Evolutionary conservation across 2,888 invertebrate genomes (phyloP).

Genomic region (Euproctis similis): DNA sequence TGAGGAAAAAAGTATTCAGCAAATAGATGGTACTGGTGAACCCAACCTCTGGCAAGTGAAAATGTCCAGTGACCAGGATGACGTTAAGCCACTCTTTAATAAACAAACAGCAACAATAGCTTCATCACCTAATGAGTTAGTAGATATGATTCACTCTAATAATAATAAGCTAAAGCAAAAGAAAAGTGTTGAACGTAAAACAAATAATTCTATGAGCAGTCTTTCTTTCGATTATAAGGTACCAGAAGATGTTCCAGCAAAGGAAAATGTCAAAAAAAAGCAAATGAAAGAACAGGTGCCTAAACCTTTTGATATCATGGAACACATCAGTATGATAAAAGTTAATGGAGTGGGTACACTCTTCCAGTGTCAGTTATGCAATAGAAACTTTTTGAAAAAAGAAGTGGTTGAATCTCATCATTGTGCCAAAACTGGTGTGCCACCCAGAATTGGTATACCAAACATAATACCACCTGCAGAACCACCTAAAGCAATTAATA

Average conservation of each 20-base stretch:
- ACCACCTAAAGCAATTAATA: slow-evolving; percentile 45
- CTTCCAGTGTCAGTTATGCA: slow-evolving; percentile 64
- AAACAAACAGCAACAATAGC: too few species aligned
- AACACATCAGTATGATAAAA: slow-evolving; percentile 60
- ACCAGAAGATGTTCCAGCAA: background rate
- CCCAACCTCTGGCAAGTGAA: slow-evolving; percentile 19
- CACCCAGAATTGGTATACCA: slow-evolving; percentile 34
- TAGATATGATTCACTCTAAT: background rate
- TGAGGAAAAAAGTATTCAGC: slow-evolving; percentile 27
- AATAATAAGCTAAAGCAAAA: background rate
- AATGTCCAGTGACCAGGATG: slow-evolving; percentile 2
- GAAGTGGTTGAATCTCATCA: slow-evolving; percentile 56
- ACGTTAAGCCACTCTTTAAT: background rate
- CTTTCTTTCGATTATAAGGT: slow-evolving; percentile 11
- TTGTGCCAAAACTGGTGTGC: slow-evolving; percentile 55
- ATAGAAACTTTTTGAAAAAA: slow-evolving; percentile 61
- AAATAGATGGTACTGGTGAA: slow-evolving; percentile 22
- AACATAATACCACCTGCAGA: slow-evolving; percentile 35
- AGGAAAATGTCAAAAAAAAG: slow-evolving; percentile 16
- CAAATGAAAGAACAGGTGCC: slow-evolving; percentile 17
- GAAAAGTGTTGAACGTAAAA: slow-evolving; percentile 2
- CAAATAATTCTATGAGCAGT: slow-evolving; percentile 7
- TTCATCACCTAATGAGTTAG: too few species aligned
- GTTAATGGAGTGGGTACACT: slow-evolving; percentile 64
- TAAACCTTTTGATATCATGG: slow-evolving; percentile 58